phyloP scores from a whole-genome alignment of 2,113 vertebrate species.

The Jaculus jaculus region DNA sequence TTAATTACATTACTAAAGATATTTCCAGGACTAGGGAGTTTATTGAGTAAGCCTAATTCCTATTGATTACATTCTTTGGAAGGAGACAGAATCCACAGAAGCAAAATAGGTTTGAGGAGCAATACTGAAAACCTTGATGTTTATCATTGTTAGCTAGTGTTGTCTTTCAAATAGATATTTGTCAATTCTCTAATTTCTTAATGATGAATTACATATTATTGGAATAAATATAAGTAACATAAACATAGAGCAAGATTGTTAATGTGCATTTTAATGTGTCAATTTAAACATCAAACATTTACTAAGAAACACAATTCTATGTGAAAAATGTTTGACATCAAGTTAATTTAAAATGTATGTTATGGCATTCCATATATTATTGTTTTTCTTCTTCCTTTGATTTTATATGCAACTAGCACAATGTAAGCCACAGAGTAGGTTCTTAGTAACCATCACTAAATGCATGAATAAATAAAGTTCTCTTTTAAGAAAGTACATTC shows the following conservation, averaged over 20 bases:
- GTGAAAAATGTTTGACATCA: constrained; percentile 48
- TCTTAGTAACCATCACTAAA: constrained; percentile 29
- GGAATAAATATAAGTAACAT: constrained; percentile 50
- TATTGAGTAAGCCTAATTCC: constrained; percentile 67
- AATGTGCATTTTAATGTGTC: constrained; percentile 39
- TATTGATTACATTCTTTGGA: constrained; percentile 60
- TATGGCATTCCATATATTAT: constrained; percentile 49
- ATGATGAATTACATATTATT: constrained; percentile 50
- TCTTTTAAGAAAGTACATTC: constrained; percentile 4
- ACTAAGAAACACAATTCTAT: constrained; percentile 23
- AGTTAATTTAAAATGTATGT: constrained; percentile 54
- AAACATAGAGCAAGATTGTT: constrained; percentile 51
- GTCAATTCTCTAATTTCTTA: too few relatives aligned
- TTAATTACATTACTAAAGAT: constrained; percentile 65
- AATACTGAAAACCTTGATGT: constrained; percentile 50
- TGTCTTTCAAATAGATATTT: constrained; percentile 42
- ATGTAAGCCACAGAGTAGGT: constrained; percentile 13
- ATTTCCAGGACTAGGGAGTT: constrained; percentile 43
- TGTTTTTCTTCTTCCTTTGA: constrained; percentile 49
- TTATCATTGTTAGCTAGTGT: constrained; percentile 58
- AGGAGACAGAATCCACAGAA: background rate
- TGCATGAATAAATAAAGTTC: constrained; percentile 17
- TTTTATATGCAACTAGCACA: constrained; percentile 21
- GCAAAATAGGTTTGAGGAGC: constrained; percentile 52
- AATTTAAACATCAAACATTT: constrained; percentile 55